phyloP scores from a whole-genome alignment of 1,140 invertebrate species.

The Eupeodes corollae region DNA sequence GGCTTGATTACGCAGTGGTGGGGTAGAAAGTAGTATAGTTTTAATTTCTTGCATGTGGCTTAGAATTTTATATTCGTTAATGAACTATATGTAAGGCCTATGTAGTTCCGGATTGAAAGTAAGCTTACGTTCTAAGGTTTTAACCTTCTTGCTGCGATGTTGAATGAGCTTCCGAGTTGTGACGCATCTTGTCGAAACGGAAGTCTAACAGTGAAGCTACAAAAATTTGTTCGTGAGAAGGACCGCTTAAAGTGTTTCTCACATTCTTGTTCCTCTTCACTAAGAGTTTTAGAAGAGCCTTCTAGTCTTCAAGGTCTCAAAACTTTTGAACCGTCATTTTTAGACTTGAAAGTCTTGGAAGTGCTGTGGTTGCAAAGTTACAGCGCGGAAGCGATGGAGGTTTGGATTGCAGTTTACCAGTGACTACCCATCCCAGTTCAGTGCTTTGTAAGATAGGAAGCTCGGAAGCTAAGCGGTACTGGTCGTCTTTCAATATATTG shows the following conservation, averaged over 20 bases:
- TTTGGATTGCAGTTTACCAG: too few relatives aligned
- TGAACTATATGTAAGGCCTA: conserved; percentile 15
- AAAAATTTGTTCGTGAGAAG: not conserved
- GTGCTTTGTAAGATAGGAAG: conserved; percentile 1
- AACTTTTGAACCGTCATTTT: not conserved
- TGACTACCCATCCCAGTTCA: not conserved
- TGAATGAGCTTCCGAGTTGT: not conserved
- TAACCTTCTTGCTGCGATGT: conserved; percentile 1
- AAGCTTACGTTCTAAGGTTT: not conserved
- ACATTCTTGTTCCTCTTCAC: too few relatives aligned
- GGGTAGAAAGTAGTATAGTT: conserved; percentile 26
- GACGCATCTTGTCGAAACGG: not conserved
- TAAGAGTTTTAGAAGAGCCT: not conserved
- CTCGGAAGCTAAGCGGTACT: not conserved
- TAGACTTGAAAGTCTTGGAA: not conserved
- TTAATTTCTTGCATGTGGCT: conserved; percentile 22
- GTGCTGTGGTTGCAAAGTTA: not conserved
- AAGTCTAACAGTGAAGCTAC: not conserved
- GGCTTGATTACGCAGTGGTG: conserved; percentile 34
- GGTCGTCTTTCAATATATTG: not conserved
- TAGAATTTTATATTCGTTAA: conserved; percentile 24
- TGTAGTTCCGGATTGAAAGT: not conserved
- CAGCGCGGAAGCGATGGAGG: not conserved
- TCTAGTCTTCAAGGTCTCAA: not conserved
- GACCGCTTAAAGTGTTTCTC: not conserved